Percentiles rank a stretch among this genome's conserved stretches.
Conservation (phyloP, 2,797 vertebrate species). For the Poeciliopsis turneri region DNA sequence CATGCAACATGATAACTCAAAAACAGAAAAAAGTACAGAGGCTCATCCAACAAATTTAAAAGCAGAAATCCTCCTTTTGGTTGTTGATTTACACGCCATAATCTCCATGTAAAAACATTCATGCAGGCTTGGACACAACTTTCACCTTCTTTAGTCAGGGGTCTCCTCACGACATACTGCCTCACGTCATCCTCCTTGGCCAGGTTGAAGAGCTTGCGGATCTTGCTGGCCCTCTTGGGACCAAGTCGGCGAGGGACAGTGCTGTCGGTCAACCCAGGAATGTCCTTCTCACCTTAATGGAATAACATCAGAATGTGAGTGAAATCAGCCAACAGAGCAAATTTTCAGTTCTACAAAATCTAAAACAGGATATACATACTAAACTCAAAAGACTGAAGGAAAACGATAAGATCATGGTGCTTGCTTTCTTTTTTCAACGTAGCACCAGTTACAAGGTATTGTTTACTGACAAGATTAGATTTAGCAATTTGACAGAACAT, state of each 20-base stretch:
- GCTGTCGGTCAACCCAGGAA: slow-evolving; percentile 96
- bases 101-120: neutral
- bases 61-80: neutral
- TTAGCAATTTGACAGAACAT: neutral
- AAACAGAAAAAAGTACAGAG: neutral
- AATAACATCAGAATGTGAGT: neutral
- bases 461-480: neutral
- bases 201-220: slow-evolving; percentile 97
- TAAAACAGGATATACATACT: neutral
- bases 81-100: neutral
- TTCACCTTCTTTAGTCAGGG: slow-evolving; percentile 93
- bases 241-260: slow-evolving; percentile 95
- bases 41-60: neutral
- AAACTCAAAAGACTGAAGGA: neutral
- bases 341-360: neutral
- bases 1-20: neutral
- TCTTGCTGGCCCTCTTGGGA: slow-evolving; percentile 97
- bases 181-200: slow-evolving; percentile 98
- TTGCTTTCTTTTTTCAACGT: neutral
- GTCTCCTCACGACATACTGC: slow-evolving; percentile 97
- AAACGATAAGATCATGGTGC: neutral
- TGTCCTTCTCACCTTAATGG: slow-evolving; percentile 92
- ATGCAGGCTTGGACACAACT: neutral
- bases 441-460: neutral
- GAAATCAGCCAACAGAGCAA: neutral